Base-by-base conservation (phyloP, 2,797 vertebrate genomes). In the Uromys caudimaculatus region DNA sequence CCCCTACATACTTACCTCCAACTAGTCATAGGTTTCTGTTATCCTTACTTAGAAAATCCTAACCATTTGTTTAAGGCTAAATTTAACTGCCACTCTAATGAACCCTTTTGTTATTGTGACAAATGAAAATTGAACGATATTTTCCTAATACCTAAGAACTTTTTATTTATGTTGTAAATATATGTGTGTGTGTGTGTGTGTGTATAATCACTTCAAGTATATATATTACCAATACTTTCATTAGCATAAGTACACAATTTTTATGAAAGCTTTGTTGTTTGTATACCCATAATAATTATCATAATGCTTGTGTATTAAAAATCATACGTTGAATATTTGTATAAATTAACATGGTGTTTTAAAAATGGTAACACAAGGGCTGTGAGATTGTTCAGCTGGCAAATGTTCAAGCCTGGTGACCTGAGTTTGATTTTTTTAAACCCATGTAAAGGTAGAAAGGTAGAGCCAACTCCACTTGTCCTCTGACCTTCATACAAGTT, bases 61-160 rank as follows among this genome's bases (percentile, higher is more conserved):
- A 83, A 89, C 35, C 16, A 69, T 71, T 95, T 58, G 41, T 93
- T 93, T 54, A 91, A 87, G 56, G 4, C 64, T 75, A 87, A 95
- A 73, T 44, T 56, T 90, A 75, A 38, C 67, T 73, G 50, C 58
- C 19, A 84, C 44, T 90, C 87, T 41, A 90, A 58, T 94, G 58
- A 97, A 96, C 62, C 29, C 12, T 90, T 9, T 84, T 88, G 60
- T 93, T 78, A 90, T 64, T 84, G 24, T 94, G 24, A 56, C 64
- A 69, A 73, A 50, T 76, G 54, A 86, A 96, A 92, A 73, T 56
- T 94, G 71, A 92, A 90, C 50, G 62, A 29, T 85, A 89, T 96
- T 71, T 44, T 83, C 41, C 44, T 54, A 89, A 50, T 44, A 94
- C 50, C 54, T 75, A 88, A 92, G 71, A 52, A 50, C 35, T 81